Percentiles rank a stretch among this genome's conserved stretches.
Evolutionary conservation across 2,797 vertebrate genomes (phyloP).

Genomic region (Lindbergichthys nudifrons): DNA sequence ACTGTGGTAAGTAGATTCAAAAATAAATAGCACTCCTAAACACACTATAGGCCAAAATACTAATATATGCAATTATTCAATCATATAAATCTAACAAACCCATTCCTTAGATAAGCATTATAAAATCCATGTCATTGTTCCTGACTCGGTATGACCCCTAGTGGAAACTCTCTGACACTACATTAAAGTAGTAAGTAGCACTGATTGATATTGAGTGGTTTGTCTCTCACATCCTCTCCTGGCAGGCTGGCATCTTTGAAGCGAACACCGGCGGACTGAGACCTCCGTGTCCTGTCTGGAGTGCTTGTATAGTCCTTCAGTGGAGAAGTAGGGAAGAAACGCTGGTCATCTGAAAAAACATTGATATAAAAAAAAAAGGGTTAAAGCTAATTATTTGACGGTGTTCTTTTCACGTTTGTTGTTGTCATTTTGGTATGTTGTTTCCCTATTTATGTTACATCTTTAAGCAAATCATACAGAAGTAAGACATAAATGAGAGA

Average conservation of each 20-base stretch:
- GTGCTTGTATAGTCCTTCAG: conserved; percentile 83
- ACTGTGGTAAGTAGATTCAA: background rate
- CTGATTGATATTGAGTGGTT: background rate
- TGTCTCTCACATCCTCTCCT: conserved; percentile 82
- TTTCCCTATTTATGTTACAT: background rate
- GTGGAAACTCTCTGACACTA: conserved; percentile 39
- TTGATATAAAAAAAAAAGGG: background rate
- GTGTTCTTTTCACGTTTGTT: background rate
- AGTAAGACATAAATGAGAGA: background rate
- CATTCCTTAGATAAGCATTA: background rate
- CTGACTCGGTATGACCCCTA: conserved; percentile 47
- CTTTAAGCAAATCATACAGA: background rate
- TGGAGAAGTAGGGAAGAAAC: conserved; percentile 88
- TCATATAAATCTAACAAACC: background rate
- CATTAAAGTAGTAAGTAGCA: conserved; percentile 7
- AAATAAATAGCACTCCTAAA: conserved; percentile 1
- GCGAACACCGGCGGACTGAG: conserved; percentile 87
- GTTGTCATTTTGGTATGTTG: background rate
- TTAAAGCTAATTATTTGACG: background rate
- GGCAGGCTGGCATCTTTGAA: conserved; percentile 82
- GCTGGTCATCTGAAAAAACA: conserved; percentile 82
- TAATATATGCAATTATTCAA: background rate
- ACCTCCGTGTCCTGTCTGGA: conserved; percentile 81
- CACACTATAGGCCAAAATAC: background rate
- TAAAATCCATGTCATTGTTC: background rate